Conservation (phyloP, 2,113 vertebrate species). For the Carassius carassius region DNA sequence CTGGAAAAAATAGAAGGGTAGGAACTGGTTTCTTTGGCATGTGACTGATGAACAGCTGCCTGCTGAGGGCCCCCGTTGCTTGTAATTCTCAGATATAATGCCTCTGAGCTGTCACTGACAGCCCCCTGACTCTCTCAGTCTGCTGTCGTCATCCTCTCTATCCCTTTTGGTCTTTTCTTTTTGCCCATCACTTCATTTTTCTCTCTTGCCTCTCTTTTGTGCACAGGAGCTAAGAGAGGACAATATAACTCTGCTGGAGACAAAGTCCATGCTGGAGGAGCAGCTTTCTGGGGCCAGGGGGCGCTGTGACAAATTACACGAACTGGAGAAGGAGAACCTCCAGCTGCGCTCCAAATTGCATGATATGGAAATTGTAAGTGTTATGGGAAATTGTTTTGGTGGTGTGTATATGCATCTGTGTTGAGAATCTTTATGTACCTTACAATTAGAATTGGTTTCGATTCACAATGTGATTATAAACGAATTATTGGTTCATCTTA, state of each 20-base stretch:
- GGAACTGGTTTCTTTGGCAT: not conserved
- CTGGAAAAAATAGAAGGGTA: not conserved
- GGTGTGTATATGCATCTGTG: no score
- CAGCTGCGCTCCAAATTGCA: constrained; percentile 91
- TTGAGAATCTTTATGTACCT: no score
- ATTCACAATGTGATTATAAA: not conserved
- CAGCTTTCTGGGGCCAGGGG: constrained; percentile 85
- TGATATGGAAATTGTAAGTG: constrained; percentile 88
- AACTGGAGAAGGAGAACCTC: constrained; percentile 94
- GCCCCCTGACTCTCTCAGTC: constrained; percentile 30
- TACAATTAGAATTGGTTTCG: not conserved
- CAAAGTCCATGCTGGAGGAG: constrained; percentile 92
- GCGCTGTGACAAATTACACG: constrained; percentile 91
- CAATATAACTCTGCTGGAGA: constrained; percentile 91
- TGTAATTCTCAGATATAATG: constrained; percentile 1
- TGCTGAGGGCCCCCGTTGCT: constrained; percentile 6
- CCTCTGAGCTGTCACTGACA: constrained; percentile 40
- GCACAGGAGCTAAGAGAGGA: constrained; percentile 92
- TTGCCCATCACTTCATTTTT: constrained; percentile 1
- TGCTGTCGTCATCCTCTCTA: not conserved
- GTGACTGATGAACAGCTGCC: not conserved
- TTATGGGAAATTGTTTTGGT: not conserved
- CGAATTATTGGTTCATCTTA: not conserved
- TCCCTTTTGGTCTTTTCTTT: constrained; percentile 7
- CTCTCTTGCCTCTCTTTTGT: constrained; percentile 16